Evolutionary conservation across 2,797 vertebrate genomes (phyloP).

Genomic region (Acrossocheilus fasciatus): DNA sequence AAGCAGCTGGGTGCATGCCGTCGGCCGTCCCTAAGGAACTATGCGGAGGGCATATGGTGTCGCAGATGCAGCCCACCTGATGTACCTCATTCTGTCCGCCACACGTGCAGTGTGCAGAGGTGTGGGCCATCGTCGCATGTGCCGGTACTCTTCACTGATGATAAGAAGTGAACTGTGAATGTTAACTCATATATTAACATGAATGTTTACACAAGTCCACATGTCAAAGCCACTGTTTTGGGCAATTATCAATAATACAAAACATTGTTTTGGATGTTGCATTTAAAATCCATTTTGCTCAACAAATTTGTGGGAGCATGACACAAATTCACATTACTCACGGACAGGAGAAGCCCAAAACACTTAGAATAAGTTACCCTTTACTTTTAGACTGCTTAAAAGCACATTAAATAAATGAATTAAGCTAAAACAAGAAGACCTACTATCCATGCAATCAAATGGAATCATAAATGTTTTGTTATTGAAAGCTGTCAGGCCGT

Average conservation of each 20-base stretch:
- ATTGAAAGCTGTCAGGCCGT: conserved; percentile 34
- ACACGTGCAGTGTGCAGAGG: conserved; percentile 27
- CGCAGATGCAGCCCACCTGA: conserved; percentile 55
- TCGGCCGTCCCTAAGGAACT: conserved; percentile 10
- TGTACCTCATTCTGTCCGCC: conserved; percentile 24
- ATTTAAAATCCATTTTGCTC: conserved; percentile 1
- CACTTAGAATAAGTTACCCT: not conserved
- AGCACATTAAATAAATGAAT: not conserved
- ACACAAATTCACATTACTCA: not conserved
- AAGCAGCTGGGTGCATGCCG: conserved; percentile 42
- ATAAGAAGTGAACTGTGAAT: conserved; percentile 9
- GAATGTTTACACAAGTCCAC: not conserved
- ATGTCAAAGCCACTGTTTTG: not conserved
- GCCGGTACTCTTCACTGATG: conserved; percentile 21
- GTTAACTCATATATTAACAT: not conserved
- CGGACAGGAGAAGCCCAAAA: not conserved
- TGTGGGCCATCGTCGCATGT: conserved; percentile 8
- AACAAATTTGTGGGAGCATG: not conserved
- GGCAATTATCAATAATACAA: not conserved
- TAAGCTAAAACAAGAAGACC: conserved; percentile 2
- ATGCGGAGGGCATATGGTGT: conserved; percentile 22
- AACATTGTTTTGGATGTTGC: not conserved
- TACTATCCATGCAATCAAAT: conserved; percentile 12
- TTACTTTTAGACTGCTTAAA: not conserved
- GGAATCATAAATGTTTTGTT: conserved; percentile 37